Percentiles rank a stretch among this genome's conserved stretches.
Conservation (phyloP, 2,888 invertebrate species). For the Parasteatoda lunata region DNA sequence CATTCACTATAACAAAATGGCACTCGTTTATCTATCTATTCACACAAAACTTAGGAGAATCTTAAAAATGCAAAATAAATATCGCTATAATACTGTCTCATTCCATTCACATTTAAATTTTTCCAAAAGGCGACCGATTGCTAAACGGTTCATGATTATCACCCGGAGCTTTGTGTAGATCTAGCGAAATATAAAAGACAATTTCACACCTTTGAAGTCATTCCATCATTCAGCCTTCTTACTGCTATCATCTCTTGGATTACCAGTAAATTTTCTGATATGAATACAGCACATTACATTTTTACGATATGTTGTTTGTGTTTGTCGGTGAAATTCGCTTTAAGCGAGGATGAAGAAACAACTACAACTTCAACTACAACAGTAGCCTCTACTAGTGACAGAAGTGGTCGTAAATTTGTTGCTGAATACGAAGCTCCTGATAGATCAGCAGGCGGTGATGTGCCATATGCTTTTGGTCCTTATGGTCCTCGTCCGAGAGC, state of each 20-base stretch:
- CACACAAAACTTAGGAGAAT: constrained; percentile 1
- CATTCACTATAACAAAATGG: background rate
- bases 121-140: background rate
- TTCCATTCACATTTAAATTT: constrained; percentile 49
- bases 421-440: constrained; percentile 33
- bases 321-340: background rate
- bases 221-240: constrained; percentile 1
- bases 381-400: constrained; percentile 15
- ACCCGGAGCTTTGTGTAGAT: constrained; percentile 27
- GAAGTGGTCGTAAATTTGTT: constrained; percentile 26
- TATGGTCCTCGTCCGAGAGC: constrained; percentile 13
- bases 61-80: constrained; percentile 54
- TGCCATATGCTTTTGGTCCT: background rate
- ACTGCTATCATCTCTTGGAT: constrained; percentile 16
- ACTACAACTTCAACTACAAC: background rate
- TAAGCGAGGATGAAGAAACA: background rate
- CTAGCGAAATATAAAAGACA: constrained; percentile 34
- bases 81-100: constrained; percentile 6
- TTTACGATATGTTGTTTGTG: constrained; percentile 12
- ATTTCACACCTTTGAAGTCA: constrained; percentile 20
- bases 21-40: constrained; percentile 21
- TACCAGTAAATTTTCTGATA: constrained; percentile 8
- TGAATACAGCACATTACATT: constrained; percentile 5
- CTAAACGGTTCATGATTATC: background rate
- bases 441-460: background rate